Conservation (phyloP, 1,140 invertebrate genomes). For the Hesperophylax magnus region DNA sequence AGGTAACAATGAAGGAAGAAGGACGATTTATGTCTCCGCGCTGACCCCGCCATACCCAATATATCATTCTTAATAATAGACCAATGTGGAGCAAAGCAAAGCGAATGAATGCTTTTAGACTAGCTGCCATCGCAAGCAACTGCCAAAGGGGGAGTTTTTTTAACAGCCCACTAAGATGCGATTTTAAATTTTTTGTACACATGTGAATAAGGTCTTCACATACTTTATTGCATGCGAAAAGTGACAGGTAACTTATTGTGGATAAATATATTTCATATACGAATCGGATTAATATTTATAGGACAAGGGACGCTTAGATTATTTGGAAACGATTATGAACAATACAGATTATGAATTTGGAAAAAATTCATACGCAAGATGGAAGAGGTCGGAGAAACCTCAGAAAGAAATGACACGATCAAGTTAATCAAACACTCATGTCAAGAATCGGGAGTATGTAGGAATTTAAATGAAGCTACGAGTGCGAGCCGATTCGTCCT, state of each 20-base stretch:
- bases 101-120: conserved; percentile 18
- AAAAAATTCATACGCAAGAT: too few species aligned
- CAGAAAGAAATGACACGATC: too few species aligned
- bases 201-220: background rate
- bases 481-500: too few species aligned
- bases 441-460: too few species aligned
- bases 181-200: background rate
- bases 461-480: too few species aligned
- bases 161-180: background rate
- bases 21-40: conserved; percentile 56
- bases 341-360: too few species aligned
- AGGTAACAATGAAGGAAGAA: conserved; percentile 48
- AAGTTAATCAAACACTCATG: too few species aligned
- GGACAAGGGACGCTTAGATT: background rate
- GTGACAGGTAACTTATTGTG: background rate
- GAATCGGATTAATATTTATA: background rate
- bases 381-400: too few species aligned
- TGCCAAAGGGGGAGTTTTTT: conserved; percentile 16
- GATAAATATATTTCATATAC: background rate
- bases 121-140: background rate
- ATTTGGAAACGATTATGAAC: too few species aligned
- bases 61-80: conserved; percentile 54
- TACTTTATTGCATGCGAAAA: background rate
- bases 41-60: conserved; percentile 47
- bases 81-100: conserved; percentile 49